phyloP scores from a whole-genome alignment of 1,140 invertebrate species.

The Saccostrea echinata region DNA sequence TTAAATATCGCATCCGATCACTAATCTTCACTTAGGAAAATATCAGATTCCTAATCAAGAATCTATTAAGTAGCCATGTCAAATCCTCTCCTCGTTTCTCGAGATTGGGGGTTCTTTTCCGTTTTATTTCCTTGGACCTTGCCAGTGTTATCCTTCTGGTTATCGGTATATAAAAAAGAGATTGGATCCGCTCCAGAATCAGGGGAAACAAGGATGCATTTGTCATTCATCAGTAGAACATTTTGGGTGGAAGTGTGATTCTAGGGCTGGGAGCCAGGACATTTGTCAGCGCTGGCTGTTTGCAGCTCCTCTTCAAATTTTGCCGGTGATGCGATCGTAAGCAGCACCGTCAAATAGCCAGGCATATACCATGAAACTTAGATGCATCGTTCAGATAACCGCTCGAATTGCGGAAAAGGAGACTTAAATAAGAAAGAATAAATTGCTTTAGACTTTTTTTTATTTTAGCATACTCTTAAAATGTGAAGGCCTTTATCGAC shows the following conservation, averaged over 20 bases:
- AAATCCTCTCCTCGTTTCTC: not conserved
- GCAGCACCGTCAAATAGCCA: not conserved
- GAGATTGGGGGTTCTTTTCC: not conserved
- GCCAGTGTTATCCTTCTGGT: not conserved
- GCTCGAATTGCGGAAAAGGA: slow-evolving; percentile 17
- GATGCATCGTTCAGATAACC: not conserved
- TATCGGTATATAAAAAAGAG: not conserved
- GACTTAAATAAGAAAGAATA: slow-evolving; percentile 21
- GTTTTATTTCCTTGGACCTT: not conserved
- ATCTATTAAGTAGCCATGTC: slow-evolving; percentile 19
- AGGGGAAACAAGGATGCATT: not conserved
- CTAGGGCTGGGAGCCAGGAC: not conserved
- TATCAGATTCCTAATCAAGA: not conserved
- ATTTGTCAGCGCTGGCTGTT: not conserved
- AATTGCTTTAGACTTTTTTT: not conserved
- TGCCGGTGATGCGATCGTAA: not conserved
- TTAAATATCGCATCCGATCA: not conserved
- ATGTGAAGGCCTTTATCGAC: not conserved
- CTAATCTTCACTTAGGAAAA: not conserved
- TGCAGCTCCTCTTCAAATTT: not conserved
- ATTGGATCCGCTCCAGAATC: slow-evolving; percentile 3
- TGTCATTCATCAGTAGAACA: not conserved
- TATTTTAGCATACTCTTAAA: not conserved
- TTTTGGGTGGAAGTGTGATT: not conserved
- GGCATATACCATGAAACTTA: slow-evolving; percentile 1